A percentile compares a stretch with the other conserved stretches of the same genome.
phyloP scores from a whole-genome alignment of 2,113 vertebrate genomes.

The Archilochus colubris region DNA sequence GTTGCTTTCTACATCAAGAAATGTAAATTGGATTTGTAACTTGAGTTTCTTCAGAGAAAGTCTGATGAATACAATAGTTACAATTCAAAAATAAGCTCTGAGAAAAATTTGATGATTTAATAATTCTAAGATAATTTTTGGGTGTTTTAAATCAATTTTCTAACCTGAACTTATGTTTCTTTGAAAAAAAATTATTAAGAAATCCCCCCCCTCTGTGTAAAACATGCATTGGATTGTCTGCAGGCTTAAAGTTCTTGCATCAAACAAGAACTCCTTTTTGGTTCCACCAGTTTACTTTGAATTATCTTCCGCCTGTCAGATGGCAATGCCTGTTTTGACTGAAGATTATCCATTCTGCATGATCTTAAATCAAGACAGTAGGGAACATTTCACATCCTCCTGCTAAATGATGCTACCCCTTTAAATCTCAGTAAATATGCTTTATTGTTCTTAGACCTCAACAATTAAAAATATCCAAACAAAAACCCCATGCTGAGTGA shows the following conservation, averaged over 20 bases:
- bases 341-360: background rate
- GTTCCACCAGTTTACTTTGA: background rate
- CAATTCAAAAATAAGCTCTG: background rate
- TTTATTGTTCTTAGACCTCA: slow-evolving; percentile 13
- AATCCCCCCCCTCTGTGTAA: background rate
- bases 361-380: slow-evolving; percentile 18
- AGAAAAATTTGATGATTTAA: background rate
- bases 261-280: background rate
- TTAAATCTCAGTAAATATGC: slow-evolving; percentile 19
- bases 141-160: background rate
- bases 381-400: background rate
- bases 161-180: background rate
- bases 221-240: background rate
- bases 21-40: background rate
- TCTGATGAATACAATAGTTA: background rate
- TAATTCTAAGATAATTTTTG: background rate
- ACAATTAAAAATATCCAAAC: slow-evolving; percentile 8
- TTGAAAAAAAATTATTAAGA: background rate
- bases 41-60: background rate
- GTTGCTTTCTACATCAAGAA: background rate
- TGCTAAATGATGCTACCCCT: background rate
- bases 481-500: slow-evolving; percentile 21
- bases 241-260: background rate
- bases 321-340: background rate
- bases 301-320: background rate